A percentile compares a stretch with the other conserved stretches of the same genome.
Evolutionary conservation across 2,113 vertebrate species (phyloP).

Genomic region (Sisor rabdophorus): DNA sequence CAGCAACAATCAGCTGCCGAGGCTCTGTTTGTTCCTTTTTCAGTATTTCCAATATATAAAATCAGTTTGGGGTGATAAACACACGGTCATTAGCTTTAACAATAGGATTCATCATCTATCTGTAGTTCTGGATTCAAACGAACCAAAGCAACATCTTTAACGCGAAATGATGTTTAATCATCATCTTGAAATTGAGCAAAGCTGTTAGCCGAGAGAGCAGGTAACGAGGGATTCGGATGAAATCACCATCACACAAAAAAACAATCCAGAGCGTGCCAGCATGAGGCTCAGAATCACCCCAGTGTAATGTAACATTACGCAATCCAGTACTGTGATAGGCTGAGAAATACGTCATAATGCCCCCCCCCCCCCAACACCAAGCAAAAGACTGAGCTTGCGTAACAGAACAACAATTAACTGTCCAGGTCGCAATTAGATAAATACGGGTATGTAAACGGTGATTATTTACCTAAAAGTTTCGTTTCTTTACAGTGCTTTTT

Average conservation of each 20-base stretch:
- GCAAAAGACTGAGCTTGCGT: conserved; percentile 7
- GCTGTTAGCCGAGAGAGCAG: background rate
- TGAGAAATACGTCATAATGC: conserved; percentile 41
- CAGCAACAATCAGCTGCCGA: background rate
- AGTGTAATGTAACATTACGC: conserved; percentile 40
- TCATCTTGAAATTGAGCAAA: background rate
- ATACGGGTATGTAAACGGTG: background rate
- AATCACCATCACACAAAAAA: background rate
- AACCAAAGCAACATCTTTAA: background rate
- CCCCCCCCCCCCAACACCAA: conserved; percentile 20
- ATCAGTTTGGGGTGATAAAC: background rate
- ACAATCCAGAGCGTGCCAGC: conserved; percentile 30
- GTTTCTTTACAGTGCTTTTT: conserved; percentile 23
- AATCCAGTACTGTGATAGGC: conserved; percentile 36
- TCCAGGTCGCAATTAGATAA: background rate
- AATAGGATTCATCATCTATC: background rate
- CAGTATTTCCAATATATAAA: background rate
- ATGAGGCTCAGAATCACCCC: conserved; percentile 14
- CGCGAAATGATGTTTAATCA: background rate
- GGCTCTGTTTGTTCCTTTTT: background rate
- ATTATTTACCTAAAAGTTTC: background rate
- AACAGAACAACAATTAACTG: conserved; percentile 20
- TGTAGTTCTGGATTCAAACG: too few species aligned
- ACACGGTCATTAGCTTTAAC: background rate
- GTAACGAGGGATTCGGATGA: too few species aligned